Conservation (phyloP, 2,888 invertebrate species). For the Athrips mouffetella region DNA sequence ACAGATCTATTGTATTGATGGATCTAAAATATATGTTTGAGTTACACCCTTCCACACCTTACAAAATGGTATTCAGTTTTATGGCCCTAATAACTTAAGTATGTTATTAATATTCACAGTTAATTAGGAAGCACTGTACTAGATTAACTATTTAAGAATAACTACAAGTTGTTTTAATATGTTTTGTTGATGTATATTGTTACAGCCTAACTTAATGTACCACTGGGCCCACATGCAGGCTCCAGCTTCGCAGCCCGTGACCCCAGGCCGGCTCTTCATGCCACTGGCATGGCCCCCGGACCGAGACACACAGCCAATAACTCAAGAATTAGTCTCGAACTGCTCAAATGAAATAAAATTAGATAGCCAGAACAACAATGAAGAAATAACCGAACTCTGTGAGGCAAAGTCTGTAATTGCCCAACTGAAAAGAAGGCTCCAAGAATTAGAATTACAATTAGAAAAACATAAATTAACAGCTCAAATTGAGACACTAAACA, state of each 20-base stretch:
- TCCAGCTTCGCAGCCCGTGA: constrained; percentile 81
- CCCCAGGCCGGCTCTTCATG: constrained; percentile 86
- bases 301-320: constrained; percentile 40
- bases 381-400: constrained; percentile 57
- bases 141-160: no score
- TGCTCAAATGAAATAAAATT: constrained; percentile 36
- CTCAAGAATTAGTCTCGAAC: constrained; percentile 39
- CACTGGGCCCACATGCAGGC: constrained; percentile 92
- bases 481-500: constrained; percentile 57
- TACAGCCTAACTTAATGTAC: constrained; percentile 93
- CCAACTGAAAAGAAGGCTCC: constrained; percentile 54
- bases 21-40: no score
- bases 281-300: constrained; percentile 85
- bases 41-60: no score
- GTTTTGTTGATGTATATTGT: constrained; percentile 45
- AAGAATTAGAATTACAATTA: constrained; percentile 60
- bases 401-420: constrained; percentile 62
- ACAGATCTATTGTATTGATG: no score
- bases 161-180: no score
- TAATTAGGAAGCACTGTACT: no score
- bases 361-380: constrained; percentile 56
- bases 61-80: no score
- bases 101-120: no score
- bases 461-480: constrained; percentile 57
- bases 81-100: no score